Base-by-base conservation (phyloP, 2,797 vertebrate species). In the Chaetophractus vellerosus region DNA sequence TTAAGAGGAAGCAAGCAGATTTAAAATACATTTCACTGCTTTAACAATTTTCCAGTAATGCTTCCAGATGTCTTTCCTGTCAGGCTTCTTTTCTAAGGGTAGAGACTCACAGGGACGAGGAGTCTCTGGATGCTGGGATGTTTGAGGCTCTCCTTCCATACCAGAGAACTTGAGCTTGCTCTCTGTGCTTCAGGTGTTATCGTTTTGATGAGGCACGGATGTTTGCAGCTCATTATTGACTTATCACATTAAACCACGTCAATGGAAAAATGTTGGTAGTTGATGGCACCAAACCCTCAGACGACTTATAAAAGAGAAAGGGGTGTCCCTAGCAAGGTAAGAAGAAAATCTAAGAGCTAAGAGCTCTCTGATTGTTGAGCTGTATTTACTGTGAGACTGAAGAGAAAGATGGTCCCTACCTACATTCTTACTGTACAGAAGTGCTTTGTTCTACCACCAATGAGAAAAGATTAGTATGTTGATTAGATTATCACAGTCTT, bases 221-320 rank as follows among this genome's bases (percentile, higher is more conserved):
- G 89, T 74, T 16, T 45, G 24, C 71, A 81, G 36, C 7, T 86
- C 33, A 14, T 85, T 88, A 64, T 69, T 95, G 41, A 26, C 50
- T 23, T 23, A 9, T 61, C 11, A 15, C 41, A 48, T 74, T 16
- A 82, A 74, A 48, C 48, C 7, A 55, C 38, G 28, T 69, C 64
- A 57, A 7, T 78, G 11, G 28, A 71, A 86, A 83, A 5, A 66
- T 26, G 19, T 36, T 52, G 90, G 6, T 64, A 12, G 31, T 75
- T 90, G n/a, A 23, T 31, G 50, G 24, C 6, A n/a, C 6, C 14
- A 33, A 21, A 83, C 36, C 36, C 26, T 90, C 50, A 69, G 63
- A 82, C 23, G 87, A 19, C 61, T 83, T 91, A 41, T 59, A 14
- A 78, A 68, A 82, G 9, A 90, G 24, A 55, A 93, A 52, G 5